A percentile compares a stretch with the other conserved stretches of the same genome.
Conservation (phyloP, 2,888 invertebrate genomes). For the Archips xylosteana region DNA sequence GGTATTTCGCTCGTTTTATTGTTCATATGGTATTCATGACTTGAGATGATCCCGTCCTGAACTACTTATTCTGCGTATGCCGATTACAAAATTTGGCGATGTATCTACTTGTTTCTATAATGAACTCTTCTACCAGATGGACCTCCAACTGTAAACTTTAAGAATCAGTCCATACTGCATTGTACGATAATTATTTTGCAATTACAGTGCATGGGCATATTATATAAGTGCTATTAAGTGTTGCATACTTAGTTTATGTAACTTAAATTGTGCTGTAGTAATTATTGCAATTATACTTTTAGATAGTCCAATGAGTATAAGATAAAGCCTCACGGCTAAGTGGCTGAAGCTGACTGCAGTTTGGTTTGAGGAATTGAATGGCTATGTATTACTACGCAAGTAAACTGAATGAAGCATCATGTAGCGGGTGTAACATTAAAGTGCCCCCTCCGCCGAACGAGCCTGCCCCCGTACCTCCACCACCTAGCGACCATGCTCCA, state of each 20-base stretch:
- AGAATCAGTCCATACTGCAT: neutral
- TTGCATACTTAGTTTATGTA: conserved; percentile 32
- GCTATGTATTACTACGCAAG: conserved; percentile 91
- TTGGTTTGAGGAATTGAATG: conserved; percentile 75
- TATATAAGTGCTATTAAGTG: conserved; percentile 30
- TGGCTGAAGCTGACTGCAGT: conserved; percentile 57
- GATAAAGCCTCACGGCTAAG: conserved; percentile 51
- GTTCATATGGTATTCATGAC: conserved; percentile 4
- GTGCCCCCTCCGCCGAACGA: conserved; percentile 72
- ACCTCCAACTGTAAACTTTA: neutral
- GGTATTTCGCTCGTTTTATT: neutral
- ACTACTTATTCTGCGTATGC: neutral
- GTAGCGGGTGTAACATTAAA: conserved; percentile 84
- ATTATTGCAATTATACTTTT: conserved; percentile 43
- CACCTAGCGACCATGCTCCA: conserved; percentile 70
- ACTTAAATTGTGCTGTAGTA: conserved; percentile 22
- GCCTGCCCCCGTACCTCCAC: conserved; percentile 67
- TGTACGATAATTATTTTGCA: neutral
- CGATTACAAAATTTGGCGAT: conserved; percentile 16
- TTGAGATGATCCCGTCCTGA: neutral
- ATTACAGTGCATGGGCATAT: conserved; percentile 20
- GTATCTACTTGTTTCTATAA: conserved; percentile 25
- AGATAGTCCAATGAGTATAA: conserved; percentile 64
- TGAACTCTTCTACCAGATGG: conserved; percentile 18
- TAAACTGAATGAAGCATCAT: conserved; percentile 88